Evolutionary conservation across 2,113 vertebrate species (phyloP).

Genomic region (Scartelaos histophorus): DNA sequence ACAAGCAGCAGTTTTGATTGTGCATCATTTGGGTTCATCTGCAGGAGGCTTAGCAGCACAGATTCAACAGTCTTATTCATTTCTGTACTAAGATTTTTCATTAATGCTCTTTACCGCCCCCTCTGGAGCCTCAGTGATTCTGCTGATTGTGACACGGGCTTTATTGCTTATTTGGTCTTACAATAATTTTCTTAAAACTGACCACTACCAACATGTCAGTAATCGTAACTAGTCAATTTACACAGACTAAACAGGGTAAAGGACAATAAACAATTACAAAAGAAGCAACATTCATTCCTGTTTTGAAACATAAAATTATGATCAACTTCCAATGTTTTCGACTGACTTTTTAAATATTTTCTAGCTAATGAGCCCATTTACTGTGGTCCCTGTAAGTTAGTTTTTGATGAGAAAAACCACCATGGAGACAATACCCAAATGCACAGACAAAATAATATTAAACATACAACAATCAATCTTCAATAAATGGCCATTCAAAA

Average conservation of each 20-base stretch:
- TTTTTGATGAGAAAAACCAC: background rate
- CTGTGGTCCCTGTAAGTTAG: background rate
- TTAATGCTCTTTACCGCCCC: constrained; percentile 38
- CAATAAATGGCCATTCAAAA: background rate
- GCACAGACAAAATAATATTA: background rate
- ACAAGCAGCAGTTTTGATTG: constrained; percentile 58
- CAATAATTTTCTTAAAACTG: constrained; percentile 28
- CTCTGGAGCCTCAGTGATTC: constrained; percentile 15
- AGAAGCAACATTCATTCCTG: constrained; percentile 1
- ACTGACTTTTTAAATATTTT: background rate
- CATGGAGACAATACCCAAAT: background rate
- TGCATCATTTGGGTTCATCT: constrained; percentile 65
- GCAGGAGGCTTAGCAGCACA: constrained; percentile 71
- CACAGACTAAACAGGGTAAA: background rate
- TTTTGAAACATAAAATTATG: background rate
- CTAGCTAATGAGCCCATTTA: background rate
- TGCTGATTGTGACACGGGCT: constrained; percentile 51
- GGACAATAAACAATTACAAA: background rate
- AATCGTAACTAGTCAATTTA: constrained; percentile 8
- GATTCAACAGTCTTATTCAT: constrained; percentile 64
- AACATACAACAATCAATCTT: background rate
- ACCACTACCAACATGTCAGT: constrained; percentile 14
- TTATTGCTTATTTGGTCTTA: constrained; percentile 66
- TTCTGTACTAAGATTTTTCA: constrained; percentile 57
- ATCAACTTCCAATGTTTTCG: background rate